Evolutionary conservation across 2,797 vertebrate species (phyloP).

Genomic region (Schizothorax lantsangensis): DNA sequence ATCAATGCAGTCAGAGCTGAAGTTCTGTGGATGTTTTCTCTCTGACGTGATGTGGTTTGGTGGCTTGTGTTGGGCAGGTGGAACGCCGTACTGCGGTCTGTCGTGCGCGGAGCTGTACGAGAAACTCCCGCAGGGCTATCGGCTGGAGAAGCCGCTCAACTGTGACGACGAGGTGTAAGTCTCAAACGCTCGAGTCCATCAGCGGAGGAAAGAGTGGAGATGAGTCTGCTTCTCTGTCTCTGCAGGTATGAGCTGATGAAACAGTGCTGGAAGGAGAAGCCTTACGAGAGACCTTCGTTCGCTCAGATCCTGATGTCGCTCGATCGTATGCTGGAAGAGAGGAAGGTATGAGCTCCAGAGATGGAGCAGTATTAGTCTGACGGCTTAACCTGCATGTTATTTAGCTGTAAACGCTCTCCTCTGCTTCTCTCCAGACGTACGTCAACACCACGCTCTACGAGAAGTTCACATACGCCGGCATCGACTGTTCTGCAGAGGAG

Average conservation of each 20-base stretch:
- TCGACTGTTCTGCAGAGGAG: slow-evolving; percentile 89
- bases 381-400: neutral
- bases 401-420: neutral
- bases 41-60: neutral
- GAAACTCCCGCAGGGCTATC: slow-evolving; percentile 87
- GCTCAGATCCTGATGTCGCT: slow-evolving; percentile 86
- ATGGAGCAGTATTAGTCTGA: neutral
- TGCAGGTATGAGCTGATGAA: slow-evolving; percentile 87
- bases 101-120: slow-evolving; percentile 88
- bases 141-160: slow-evolving; percentile 89
- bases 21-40: neutral
- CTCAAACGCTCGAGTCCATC: neutral
- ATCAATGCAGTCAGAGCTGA: neutral
- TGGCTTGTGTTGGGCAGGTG: slow-evolving; percentile 72
- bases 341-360: slow-evolving; percentile 76
- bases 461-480: slow-evolving; percentile 89
- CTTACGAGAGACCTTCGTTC: slow-evolving; percentile 88
- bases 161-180: slow-evolving; percentile 90
- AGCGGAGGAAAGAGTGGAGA: neutral
- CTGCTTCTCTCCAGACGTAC: slow-evolving; percentile 78
- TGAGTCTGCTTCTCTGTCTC: slow-evolving; percentile 20
- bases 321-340: slow-evolving; percentile 88
- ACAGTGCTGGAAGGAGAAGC: slow-evolving; percentile 89
- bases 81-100: slow-evolving; percentile 89
- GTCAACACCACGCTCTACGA: slow-evolving; percentile 90